These are phyloP conservation scores for Hydropsyche betteni DNA, from an alignment of 2,888 invertebrate genomes.

Conservation along the genomic window DNA sequence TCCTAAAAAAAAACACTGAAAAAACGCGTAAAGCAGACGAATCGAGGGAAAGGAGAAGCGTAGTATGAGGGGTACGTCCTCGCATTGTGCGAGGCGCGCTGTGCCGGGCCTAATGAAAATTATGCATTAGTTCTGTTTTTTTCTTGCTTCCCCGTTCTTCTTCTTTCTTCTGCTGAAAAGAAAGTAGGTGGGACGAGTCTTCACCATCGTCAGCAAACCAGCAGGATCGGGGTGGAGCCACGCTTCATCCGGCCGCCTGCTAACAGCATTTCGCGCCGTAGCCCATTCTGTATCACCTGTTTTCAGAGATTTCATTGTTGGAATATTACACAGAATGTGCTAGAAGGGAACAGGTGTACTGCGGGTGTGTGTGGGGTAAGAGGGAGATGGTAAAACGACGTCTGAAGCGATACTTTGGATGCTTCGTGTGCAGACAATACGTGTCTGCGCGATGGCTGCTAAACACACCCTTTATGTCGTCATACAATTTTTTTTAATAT, in stretches of 20 bases:
- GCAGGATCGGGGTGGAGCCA: conserved; percentile 36
- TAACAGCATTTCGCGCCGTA: conserved; percentile 17
- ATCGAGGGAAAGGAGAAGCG: background rate
- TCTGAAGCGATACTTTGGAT: too few relatives aligned
- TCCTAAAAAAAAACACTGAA: conserved; percentile 8
- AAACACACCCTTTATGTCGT: too few relatives aligned
- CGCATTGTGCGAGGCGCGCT: conserved; percentile 47
- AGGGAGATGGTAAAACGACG: background rate
- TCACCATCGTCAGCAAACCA: background rate
- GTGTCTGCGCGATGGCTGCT: too few relatives aligned
- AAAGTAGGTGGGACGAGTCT: conserved; percentile 6
- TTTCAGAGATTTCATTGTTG: conserved; percentile 19
- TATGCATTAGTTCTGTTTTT: conserved; percentile 51
- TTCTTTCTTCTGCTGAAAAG: conserved; percentile 9
- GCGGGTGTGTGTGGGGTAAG: background rate
- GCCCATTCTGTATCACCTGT: conserved; percentile 25
- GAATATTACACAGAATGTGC: conserved; percentile 12
- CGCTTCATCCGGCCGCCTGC: conserved; percentile 21
- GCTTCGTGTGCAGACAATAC: too few relatives aligned
- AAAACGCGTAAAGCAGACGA: too few relatives aligned
- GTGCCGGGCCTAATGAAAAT: conserved; percentile 52
- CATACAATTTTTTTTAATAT: too few relatives aligned
- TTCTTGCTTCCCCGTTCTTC: background rate
- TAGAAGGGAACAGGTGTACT: conserved; percentile 5
- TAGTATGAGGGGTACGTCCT: conserved; percentile 6